Evolutionary conservation across 2,797 vertebrate species (phyloP), one percentile per base, ranked within the genome.

Genomic region (Ara ararauna): DNA sequence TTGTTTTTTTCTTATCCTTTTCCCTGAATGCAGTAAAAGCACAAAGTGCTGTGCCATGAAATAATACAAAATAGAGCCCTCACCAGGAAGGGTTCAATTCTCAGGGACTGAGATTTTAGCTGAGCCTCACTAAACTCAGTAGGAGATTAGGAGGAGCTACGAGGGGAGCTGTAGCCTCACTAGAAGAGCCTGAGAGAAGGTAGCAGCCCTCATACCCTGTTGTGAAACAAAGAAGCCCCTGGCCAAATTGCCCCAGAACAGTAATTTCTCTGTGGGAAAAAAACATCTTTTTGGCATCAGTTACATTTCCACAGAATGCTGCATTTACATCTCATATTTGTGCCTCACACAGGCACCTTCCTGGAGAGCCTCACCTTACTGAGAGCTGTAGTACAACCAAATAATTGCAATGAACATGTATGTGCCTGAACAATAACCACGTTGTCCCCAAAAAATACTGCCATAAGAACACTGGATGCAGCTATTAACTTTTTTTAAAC

Each of bases 221-320:
- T 40, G 13, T 62, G 48, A 85, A 89, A 60, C 60, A 78, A 76
- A 62, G 38, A 48, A 58, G 3, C 7, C n/a, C 36, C 44, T 47
- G 89, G 74, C 34, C 85, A 83, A 87, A 22, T 48, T 65, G 51
- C n/a, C 83, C 94, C 15, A 4, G 91, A 78, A 47, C 50, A 89
- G 78, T 19, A 53, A 51, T 91, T 96, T 85, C 26, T 96, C 74
- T 72, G 22, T 12, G 36, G 78, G 66, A 87, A 95, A 91, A 85
- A 85, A 38, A 68, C 30, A 34, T 23, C 26, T 76, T 73, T 67
- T 9, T 62, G 42, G 42, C 11, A 64, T 64, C 5, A 22, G 36
- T 36, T 68, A 42, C 7, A 42, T n/a, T 88, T 88, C 74, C 60
- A 85, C 34, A 58, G 81, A 91, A 70, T 40, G 24, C 40, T 47